Evolutionary conservation across 1,140 invertebrate species (phyloP).

Genomic region (Archivesica marissinica): DNA sequence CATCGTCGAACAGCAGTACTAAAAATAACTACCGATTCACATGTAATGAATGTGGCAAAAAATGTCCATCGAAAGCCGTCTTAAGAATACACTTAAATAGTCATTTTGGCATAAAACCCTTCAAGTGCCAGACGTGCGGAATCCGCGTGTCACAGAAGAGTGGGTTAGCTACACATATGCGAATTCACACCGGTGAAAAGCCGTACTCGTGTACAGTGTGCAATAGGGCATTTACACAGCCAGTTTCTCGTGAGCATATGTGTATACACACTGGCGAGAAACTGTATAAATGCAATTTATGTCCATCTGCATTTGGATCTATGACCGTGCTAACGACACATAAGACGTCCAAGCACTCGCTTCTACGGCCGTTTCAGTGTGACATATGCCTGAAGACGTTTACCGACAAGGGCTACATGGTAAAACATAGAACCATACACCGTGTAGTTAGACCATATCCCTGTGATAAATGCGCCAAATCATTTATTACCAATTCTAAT

Average conservation of each 20-base stretch:
- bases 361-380: neutral
- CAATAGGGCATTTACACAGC: neutral
- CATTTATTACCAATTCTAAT: neutral
- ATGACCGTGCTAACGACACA: neutral
- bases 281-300: neutral
- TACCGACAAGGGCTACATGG: neutral
- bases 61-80: neutral
- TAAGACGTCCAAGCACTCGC: neutral
- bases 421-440: neutral
- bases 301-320: neutral
- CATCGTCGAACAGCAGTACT: neutral
- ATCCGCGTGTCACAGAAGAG: neutral
- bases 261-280: neutral
- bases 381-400: neutral
- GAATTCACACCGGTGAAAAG: neutral
- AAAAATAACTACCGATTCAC: neutral
- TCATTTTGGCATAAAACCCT: neutral
- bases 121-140: neutral
- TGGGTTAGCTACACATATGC: neutral
- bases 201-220: neutral
- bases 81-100: neutral
- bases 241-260: conserved; percentile 1
- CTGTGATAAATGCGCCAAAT: neutral
- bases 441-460: neutral
- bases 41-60: neutral